Base-by-base conservation (phyloP, 2,888 invertebrate genomes). In the Arenicola marina region DNA sequence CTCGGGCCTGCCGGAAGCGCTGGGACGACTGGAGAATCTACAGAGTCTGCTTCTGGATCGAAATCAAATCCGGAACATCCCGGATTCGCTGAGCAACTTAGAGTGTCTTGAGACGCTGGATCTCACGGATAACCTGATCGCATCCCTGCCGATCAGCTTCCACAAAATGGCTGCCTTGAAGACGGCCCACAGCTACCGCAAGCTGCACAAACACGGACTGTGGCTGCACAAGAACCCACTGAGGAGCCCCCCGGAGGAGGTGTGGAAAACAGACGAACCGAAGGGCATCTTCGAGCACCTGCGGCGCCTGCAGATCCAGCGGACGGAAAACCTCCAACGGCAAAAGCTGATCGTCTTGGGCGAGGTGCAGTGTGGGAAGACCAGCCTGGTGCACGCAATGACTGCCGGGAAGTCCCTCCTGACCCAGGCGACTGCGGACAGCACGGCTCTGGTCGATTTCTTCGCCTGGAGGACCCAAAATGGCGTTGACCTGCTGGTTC, bases 171-270 rank as follows among this genome's bases (percentile, higher is more conserved):
- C 69, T 43, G 74, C 73, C 7, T 63, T 82, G 3, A 56, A 68
- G 31, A 70, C 67, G 32, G 80, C 80, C 4, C 83, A 83, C 63
- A 72, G 73, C 7, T 83, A 76, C 67, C 67, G 72, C 38, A 78
- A 80, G 45, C 69, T 79, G 24, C 67, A 72, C 21, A 79, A 78
- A 62, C 59, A 71, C 67, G 83, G 83, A 2, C 69, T 83, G 53
- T 83, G 83, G 82, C 69, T 83, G 51, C 77, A 81, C 69, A 76
- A 76, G 57, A 83, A 83, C 61, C 82, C 82, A 7, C 68, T 83
- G 32, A 76, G 69, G 31, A 73, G 73, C 45, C 82, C 81, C 15
- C 83, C 82, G 32, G 75, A 76, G 48, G 74, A 78, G 46, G 70
- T 83, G 2, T 83, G 83, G 83, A 76, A 78, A 59, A 80, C 79